Percentiles rank a stretch among this genome's conserved stretches.
Conservation (phyloP, 2,113 vertebrate species). For the Marmota monax region DNA sequence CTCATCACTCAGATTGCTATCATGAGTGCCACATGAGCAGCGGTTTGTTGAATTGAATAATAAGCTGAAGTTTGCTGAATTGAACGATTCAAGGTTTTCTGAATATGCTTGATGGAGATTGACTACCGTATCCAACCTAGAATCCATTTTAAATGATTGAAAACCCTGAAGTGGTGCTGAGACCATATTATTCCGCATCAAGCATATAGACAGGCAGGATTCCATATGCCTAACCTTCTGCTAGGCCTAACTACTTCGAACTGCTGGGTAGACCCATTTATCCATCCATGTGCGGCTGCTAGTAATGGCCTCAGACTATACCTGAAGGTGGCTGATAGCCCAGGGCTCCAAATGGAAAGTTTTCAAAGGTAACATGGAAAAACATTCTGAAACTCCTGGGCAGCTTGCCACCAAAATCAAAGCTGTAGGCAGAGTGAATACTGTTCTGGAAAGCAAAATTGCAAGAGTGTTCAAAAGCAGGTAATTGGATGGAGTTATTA, state of each 20-base stretch:
- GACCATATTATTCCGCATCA: conserved; percentile 70
- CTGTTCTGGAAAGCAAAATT: background rate
- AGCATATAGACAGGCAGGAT: conserved; percentile 66
- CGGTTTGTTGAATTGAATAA: conserved; percentile 75
- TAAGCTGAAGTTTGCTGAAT: conserved; percentile 70
- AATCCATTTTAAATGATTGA: conserved; percentile 76
- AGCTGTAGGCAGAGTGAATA: background rate
- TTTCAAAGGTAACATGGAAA: conserved; percentile 39
- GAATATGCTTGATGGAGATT: conserved; percentile 75
- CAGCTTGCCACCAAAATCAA: background rate
- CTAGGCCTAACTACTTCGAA: conserved; percentile 49
- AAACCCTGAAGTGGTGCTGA: conserved; percentile 62
- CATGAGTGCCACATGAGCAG: conserved; percentile 78
- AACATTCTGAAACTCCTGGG: background rate
- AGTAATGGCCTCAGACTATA: background rate
- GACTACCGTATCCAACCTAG: conserved; percentile 66
- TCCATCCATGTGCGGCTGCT: background rate
- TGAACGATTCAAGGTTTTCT: conserved; percentile 76
- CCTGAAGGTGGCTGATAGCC: background rate
- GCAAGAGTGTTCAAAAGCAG: background rate
- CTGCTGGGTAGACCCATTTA: background rate
- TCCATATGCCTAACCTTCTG: conserved; percentile 68
- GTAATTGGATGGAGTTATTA: background rate
- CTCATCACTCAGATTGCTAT: conserved; percentile 72
- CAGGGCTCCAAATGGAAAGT: background rate